These are phyloP conservation scores for Piscicola geometra DNA, from an alignment of 2,888 invertebrate species.

Conservation along the genomic window DNA sequence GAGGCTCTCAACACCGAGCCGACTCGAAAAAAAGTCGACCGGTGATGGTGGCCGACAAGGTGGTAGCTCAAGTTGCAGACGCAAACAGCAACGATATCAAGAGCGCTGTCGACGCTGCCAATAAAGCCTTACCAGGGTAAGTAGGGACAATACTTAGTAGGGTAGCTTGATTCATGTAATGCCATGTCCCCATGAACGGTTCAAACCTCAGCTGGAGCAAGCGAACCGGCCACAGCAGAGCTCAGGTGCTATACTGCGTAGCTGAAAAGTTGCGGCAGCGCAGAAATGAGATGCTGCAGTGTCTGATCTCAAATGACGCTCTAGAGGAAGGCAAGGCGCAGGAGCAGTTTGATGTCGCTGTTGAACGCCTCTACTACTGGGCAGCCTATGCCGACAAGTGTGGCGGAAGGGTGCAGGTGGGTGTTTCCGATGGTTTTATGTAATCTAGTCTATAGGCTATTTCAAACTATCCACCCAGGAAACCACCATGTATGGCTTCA, in stretches of 20 bases:
- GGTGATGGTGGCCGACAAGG: conserved; percentile 48
- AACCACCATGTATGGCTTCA: conserved; percentile 55
- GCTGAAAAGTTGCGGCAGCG: conserved; percentile 56
- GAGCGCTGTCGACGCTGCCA: conserved; percentile 59
- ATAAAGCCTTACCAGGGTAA: conserved; percentile 54
- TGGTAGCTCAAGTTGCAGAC: conserved; percentile 54
- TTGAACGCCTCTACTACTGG: conserved; percentile 57
- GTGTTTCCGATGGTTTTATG: conserved; percentile 3
- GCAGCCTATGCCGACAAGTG: conserved; percentile 57
- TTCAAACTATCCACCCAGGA: conserved; percentile 47
- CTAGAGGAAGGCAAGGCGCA: conserved; percentile 45
- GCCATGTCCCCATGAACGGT: no score
- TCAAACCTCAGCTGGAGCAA: conserved; percentile 52
- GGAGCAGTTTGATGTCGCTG: conserved; percentile 51
- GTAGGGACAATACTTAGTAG: no score
- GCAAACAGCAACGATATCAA: conserved; percentile 57
- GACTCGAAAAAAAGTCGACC: conserved; percentile 55
- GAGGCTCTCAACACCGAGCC: conserved; percentile 58
- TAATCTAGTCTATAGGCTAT: background rate
- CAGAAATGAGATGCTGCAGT: conserved; percentile 49
- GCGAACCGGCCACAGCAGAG: conserved; percentile 55
- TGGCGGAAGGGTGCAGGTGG: conserved; percentile 55
- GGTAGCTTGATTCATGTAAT: no score
- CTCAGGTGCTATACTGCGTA: conserved; percentile 57
- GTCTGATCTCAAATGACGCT: conserved; percentile 51